Evolutionary conservation across 1,140 invertebrate species (phyloP), one percentile per base, ranked within the genome.

Genomic region (Archegozetes longisetosus): DNA sequence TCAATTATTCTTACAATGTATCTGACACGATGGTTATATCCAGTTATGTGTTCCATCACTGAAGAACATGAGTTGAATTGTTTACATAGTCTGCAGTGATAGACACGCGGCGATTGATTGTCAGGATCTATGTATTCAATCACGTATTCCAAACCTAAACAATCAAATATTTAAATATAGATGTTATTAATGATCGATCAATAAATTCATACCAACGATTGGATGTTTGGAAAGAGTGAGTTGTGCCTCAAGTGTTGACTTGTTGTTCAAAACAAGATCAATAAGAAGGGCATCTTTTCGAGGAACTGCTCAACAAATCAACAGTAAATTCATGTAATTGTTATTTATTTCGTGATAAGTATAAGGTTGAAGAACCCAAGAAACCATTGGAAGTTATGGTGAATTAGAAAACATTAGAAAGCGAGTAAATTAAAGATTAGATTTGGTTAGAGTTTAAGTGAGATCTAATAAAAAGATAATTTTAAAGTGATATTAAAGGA

Each of bases 51-150:
- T 17, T 59, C 58, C 58, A 59, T 59, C 0, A 52, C 28, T 13
- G 48, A 51, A 17, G 14, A 20, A 13, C 49, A 47, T 4, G 58
- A 20, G 28, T 49, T 47, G 13, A 59, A 52, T n/a, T n/a, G 23
- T 29, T 32, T 53, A 26, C 58, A 59, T 20, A 59, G 26, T 14
- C 26, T 17, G 48, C 58, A 59, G 9, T 59, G 20, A 27, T 59
- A 59, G 27, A 59, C 24, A 52, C 58, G 58, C 9, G 32, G 12
- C 20, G n/a, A 24, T 20, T 51, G 20, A 24, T 27, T 27, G 20
- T 59, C 58, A 6, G 58, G 58, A 50, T 59, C 58, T 24, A 59
- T 59, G 49, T 52, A 59, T 28, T 59, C 58, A 22, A 22, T 22
- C 17, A 59, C 58, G 29, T 25, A 51, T 13, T 59, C 49, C 12